Conservation (phyloP, 2,113 vertebrate species). For the Eubucco bourcierii region DNA sequence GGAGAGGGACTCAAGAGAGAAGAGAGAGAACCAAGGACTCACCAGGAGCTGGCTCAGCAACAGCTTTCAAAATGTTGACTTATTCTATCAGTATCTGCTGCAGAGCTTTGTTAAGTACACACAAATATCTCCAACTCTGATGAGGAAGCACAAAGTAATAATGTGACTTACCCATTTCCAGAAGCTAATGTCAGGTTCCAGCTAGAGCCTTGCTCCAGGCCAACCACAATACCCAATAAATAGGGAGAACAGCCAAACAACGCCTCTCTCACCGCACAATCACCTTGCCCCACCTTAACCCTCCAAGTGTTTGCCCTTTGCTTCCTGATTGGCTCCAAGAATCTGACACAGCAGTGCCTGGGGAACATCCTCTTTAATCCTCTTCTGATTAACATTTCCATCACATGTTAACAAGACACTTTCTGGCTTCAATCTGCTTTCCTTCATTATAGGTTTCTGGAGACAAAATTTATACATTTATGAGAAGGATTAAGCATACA, state of each 20-base stretch:
- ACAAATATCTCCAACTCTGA: neutral
- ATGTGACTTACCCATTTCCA: neutral
- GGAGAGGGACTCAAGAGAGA: neutral
- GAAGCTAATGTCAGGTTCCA: neutral
- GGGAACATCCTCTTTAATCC: slow-evolving; percentile 29
- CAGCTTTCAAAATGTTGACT: neutral
- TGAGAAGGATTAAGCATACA: slow-evolving; percentile 36
- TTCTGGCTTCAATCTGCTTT: slow-evolving; percentile 51
- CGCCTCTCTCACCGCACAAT: neutral
- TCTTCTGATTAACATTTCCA: slow-evolving; percentile 59
- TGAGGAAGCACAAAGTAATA: neutral
- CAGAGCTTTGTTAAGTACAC: neutral
- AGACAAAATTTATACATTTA: slow-evolving; percentile 25
- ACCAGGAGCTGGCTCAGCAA: neutral
- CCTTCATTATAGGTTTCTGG: slow-evolving; percentile 50
- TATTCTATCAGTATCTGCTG: neutral
- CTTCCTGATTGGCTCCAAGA: slow-evolving; percentile 2
- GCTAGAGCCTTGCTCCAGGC: neutral
- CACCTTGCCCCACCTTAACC: neutral
- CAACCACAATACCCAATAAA: neutral
- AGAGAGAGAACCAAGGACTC: neutral
- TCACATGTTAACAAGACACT: slow-evolving; percentile 41
- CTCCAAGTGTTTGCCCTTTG: neutral
- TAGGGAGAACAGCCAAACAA: fast-evolving
- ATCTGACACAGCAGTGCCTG: neutral